phyloP scores from a whole-genome alignment of 2,113 vertebrate species.

The Mola mola region DNA sequence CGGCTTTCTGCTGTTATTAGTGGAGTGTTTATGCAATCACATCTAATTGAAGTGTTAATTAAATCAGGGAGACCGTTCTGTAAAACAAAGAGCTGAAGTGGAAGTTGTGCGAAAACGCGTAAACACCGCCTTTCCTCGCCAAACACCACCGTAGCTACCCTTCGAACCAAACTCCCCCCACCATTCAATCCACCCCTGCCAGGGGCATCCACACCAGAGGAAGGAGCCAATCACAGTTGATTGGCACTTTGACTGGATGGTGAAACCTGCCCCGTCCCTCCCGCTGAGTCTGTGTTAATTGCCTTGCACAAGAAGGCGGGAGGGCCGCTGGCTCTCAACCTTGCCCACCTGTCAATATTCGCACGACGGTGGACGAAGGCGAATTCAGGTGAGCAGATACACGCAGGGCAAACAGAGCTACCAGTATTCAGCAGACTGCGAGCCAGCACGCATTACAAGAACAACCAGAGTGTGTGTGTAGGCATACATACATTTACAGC shows the following conservation, averaged over 20 bases:
- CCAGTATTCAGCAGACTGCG: constrained; percentile 48
- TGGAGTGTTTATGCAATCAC: constrained; percentile 82
- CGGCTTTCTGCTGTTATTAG: constrained; percentile 77
- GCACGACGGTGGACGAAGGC: constrained; percentile 33
- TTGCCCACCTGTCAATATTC: constrained; percentile 71
- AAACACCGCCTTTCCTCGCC: constrained; percentile 1
- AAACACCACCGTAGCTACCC: constrained; percentile 32
- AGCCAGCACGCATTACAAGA: background rate
- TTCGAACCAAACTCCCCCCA: constrained; percentile 1
- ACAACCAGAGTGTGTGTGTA: background rate
- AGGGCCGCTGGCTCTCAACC: constrained; percentile 70
- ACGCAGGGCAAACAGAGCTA: constrained; percentile 21
- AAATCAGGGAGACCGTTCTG: constrained; percentile 77
- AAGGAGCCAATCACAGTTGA: constrained; percentile 71
- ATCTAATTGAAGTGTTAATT: constrained; percentile 84
- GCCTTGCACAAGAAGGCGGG: constrained; percentile 61
- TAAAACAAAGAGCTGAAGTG: constrained; percentile 66
- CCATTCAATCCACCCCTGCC: background rate
- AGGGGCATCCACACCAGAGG: constrained; percentile 34
- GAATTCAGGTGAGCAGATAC: constrained; percentile 53
- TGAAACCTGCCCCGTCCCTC: constrained; percentile 67
- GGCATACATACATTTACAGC: background rate
- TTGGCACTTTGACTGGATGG: constrained; percentile 66
- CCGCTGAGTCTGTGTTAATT: constrained; percentile 73
- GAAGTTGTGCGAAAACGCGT: constrained; percentile 51